Base-by-base conservation (phyloP, 2,888 invertebrate genomes). In the Alcis repandata region DNA sequence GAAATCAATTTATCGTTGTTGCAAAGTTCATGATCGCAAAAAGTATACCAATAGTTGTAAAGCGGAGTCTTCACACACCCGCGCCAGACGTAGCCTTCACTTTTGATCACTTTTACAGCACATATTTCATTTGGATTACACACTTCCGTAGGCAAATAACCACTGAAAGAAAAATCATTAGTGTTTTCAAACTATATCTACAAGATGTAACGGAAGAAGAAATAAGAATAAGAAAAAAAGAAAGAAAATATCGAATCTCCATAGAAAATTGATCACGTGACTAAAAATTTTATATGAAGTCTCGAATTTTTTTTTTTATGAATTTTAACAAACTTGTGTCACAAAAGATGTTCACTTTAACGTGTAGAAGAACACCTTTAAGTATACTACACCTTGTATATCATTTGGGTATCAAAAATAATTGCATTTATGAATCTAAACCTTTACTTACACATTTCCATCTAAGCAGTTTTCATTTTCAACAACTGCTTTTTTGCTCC, bases 11-110 rank as follows among this genome's bases (percentile, higher is more conserved):
- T 53, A 49, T 90, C 89, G 56, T 80, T 77, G 63, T 91, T 91
- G 67, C 91, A 91, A 0, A 87, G 74, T 66, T 90, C 87, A 9
- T 63, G 70, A 22, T 88, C 83, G 43, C 91, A 91, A 0, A 89
- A 66, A 10, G 73, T 67, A 82, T 84, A 87, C 85, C 88, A 91
- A 67, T 90, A 87, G 71, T 92, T 91, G 68, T 86, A 92, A 1
- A 86, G 76, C 1, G 91, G 91, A 10, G 63, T 63, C 49, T 77
- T 77, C 3, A 88, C 52, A 66, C 91, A 92, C 6, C 91, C 91
- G 10, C 91, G 82, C 90, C 91, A 91, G 38, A 91, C 71, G 49
- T 89, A 91, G 1, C 88, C 89, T 19, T 83, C 72, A 13, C 77
- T 80, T 71, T 77, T 80, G 0, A 87, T 76, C 3, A 85, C 82